phyloP scores from a whole-genome alignment of 2,888 invertebrate genomes.

The Scotopteryx bipunctaria region DNA sequence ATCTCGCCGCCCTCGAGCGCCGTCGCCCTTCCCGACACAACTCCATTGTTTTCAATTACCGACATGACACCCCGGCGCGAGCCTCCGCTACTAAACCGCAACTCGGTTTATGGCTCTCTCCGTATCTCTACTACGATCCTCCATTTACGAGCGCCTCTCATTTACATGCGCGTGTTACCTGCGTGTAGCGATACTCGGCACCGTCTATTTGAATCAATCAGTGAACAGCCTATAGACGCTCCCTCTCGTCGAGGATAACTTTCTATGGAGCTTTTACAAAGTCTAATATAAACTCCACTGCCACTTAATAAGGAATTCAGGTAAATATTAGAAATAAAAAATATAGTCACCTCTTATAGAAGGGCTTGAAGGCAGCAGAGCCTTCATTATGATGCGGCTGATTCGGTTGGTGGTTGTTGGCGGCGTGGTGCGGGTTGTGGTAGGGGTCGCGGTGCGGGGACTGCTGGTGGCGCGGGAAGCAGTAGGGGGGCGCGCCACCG shows the following conservation, averaged over 20 bases:
- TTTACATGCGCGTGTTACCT: constrained; percentile 59
- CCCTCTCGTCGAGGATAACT: too few species aligned
- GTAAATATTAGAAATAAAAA: constrained; percentile 1
- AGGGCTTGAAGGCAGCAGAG: constrained; percentile 92
- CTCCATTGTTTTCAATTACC: constrained; percentile 83
- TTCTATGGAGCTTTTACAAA: neutral
- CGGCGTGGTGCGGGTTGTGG: constrained; percentile 81
- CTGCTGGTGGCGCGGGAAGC: constrained; percentile 80
- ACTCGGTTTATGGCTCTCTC: constrained; percentile 71
- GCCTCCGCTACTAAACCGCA: constrained; percentile 69
- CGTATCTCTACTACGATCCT: constrained; percentile 71
- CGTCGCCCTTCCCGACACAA: constrained; percentile 69
- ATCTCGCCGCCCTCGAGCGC: constrained; percentile 84
- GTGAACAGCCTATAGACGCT: too few species aligned
- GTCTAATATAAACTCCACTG: too few species aligned
- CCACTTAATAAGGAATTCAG: too few species aligned
- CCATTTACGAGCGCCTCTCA: constrained; percentile 66
- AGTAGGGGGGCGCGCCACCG: constrained; percentile 82
- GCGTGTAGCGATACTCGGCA: constrained; percentile 39
- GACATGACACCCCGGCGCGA: constrained; percentile 76
- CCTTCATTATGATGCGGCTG: constrained; percentile 81
- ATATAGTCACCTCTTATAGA: constrained; percentile 92
- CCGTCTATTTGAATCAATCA: constrained; percentile 67
- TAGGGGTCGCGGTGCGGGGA: constrained; percentile 81
- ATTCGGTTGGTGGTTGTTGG: constrained; percentile 74